Evolutionary conservation across 2,888 invertebrate genomes (phyloP), one percentile per base, ranked within the genome.

Genomic region (Dicranocentrus wangi): DNA sequence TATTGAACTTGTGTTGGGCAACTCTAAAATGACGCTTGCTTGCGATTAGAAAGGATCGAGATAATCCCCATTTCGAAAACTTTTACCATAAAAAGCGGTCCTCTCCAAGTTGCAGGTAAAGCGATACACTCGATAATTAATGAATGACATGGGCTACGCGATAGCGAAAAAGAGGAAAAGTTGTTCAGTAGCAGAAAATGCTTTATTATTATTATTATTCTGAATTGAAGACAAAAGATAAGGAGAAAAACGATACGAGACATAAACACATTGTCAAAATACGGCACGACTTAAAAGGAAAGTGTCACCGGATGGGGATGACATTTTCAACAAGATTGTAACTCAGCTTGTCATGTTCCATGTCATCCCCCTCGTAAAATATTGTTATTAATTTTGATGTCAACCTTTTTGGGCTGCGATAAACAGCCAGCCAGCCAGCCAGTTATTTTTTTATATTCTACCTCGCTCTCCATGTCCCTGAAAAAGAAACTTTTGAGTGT

Each of bases 301-400:
- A 71, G 65, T 79, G 71, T 71, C 71, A 79, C 79, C 71, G 79
- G 79, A 79, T 79, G 79, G 55, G 71, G 71, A 71, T 71, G 79
- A 79, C 79, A 71, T 71, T 71, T 79, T 79, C 71, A 79, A 71
- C 79, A 71, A 58, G 79, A 66, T 39, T 69, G 55, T 65, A 71
- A 79, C 70, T 79, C 79, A 71, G 55, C 65, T 27, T 79, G 79
- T 79, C 79, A 79, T 71, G 71, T 79, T 55, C 58, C 71, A 65
- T 79, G 71, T 65, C 69, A 7, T 69, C 69, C 21, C 21, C 32
- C 43, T 60, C 39, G 27, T 76, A 61, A 61, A 68, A 69, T 69
- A 21, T 69, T 61, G 47, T 58, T 60, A 76, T 76, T 76, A 76
- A 69, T 76, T 76, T 76, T 47, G 58, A 39, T 69, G 75, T 75